phyloP scores from a whole-genome alignment of 2,113 vertebrate genomes.

The Epinephelus cyanopodus region DNA sequence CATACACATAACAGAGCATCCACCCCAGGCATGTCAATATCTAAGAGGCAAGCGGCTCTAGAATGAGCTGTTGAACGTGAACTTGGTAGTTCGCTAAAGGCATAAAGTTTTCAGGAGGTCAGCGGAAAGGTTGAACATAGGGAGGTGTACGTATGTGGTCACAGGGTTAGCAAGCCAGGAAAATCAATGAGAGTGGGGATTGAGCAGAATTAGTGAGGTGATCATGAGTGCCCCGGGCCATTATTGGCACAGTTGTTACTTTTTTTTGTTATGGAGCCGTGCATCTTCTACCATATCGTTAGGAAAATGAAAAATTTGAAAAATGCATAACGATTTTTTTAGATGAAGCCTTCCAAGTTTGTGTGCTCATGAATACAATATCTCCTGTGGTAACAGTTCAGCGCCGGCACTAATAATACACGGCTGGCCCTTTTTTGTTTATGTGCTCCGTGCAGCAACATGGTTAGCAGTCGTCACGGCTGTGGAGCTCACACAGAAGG shows the following conservation, averaged over 20 bases:
- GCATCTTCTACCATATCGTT: slow-evolving; percentile 40
- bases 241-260: slow-evolving; percentile 65
- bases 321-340: slow-evolving; percentile 41
- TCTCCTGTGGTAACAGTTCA: slow-evolving; percentile 23
- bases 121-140: slow-evolving; percentile 63
- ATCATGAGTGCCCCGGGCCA: slow-evolving; percentile 53
- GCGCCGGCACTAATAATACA: slow-evolving; percentile 23
- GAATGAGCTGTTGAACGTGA: slow-evolving; percentile 61
- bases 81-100: slow-evolving; percentile 68
- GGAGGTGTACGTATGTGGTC: slow-evolving; percentile 70
- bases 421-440: slow-evolving; percentile 8
- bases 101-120: slow-evolving; percentile 75
- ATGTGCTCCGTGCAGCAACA: slow-evolving; percentile 11
- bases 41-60: slow-evolving; percentile 57
- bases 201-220: slow-evolving; percentile 70
- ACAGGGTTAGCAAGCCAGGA: slow-evolving; percentile 65
- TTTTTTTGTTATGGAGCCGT: slow-evolving; percentile 53
- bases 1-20: slow-evolving; percentile 59
- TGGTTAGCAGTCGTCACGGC: slow-evolving; percentile 9
- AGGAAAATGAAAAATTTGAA: slow-evolving; percentile 31
- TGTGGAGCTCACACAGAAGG: slow-evolving; percentile 11
- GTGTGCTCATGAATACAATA: slow-evolving; percentile 36
- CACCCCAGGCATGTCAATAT: slow-evolving; percentile 76
- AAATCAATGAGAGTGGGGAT: slow-evolving; percentile 74
- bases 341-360: slow-evolving; percentile 40